phyloP scores from a whole-genome alignment of 2,113 vertebrate species.

The Myiozetetes cayanensis region DNA sequence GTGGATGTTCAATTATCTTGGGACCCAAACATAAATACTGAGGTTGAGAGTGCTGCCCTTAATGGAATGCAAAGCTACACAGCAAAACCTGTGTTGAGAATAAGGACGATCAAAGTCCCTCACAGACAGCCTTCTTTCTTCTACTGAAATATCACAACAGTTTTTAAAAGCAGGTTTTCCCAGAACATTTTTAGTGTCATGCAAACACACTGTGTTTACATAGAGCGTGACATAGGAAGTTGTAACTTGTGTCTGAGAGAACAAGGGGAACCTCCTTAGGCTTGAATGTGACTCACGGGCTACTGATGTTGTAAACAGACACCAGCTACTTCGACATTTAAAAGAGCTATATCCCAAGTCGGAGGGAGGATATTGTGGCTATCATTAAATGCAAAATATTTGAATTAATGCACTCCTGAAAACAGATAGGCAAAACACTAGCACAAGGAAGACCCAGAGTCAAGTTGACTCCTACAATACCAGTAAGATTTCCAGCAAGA shows the following conservation, averaged over 20 bases:
- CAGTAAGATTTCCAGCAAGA: background rate
- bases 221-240: fast-evolving
- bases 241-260: background rate
- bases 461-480: background rate
- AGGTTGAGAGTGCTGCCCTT: background rate
- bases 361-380: background rate
- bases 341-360: background rate
- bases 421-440: background rate
- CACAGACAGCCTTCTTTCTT: background rate
- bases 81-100: background rate
- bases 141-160: background rate
- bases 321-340: background rate
- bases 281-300: background rate
- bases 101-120: background rate
- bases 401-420: background rate
- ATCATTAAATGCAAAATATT: background rate
- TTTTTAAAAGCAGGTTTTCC: background rate
- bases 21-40: background rate
- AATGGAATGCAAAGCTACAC: background rate
- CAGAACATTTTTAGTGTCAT: background rate
- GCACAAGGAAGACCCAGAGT: background rate
- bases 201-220: background rate
- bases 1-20: background rate
- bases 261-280: background rate
- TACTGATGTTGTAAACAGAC: background rate